A percentile compares a stretch with the other conserved stretches of the same genome.
phyloP scores from a whole-genome alignment of 2,797 vertebrate species.

The Dendrocincla fuliginosa region DNA sequence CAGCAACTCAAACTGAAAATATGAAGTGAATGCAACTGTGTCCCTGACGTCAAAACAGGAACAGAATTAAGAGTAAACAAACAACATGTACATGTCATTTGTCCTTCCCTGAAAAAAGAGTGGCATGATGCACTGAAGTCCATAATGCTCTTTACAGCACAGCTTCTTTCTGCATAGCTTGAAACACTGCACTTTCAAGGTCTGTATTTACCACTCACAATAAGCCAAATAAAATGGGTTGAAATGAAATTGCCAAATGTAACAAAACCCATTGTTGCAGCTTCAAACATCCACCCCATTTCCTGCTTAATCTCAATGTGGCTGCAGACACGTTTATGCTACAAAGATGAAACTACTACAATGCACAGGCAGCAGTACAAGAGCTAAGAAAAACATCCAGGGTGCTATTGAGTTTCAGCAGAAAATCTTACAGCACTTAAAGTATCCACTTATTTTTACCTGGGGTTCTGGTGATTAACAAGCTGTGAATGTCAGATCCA shows the following conservation, averaged over 20 bases:
- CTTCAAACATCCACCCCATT: background rate
- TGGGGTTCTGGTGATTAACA: constrained; percentile 50
- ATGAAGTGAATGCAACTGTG: background rate
- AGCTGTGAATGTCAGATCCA: constrained; percentile 24
- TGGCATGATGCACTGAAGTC: background rate
- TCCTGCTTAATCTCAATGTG: background rate
- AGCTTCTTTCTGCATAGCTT: background rate
- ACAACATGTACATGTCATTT: background rate
- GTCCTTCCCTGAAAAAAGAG: background rate
- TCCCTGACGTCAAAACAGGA: background rate
- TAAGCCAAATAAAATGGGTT: background rate
- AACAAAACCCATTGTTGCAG: background rate
- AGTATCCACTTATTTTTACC: constrained; percentile 47
- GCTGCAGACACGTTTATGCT: background rate
- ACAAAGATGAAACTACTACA: background rate
- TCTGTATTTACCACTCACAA: background rate
- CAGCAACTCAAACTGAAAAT: background rate
- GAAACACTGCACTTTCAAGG: background rate
- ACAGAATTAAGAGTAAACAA: background rate
- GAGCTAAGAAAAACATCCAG: constrained; percentile 18
- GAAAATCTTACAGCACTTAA: constrained; percentile 39
- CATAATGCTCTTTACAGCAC: background rate
- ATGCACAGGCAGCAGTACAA: background rate
- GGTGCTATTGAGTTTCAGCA: constrained; percentile 33
- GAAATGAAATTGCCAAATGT: background rate